Evolutionary conservation across 2,888 invertebrate species (phyloP).

Genomic region (Xestobium rufovillosum): DNA sequence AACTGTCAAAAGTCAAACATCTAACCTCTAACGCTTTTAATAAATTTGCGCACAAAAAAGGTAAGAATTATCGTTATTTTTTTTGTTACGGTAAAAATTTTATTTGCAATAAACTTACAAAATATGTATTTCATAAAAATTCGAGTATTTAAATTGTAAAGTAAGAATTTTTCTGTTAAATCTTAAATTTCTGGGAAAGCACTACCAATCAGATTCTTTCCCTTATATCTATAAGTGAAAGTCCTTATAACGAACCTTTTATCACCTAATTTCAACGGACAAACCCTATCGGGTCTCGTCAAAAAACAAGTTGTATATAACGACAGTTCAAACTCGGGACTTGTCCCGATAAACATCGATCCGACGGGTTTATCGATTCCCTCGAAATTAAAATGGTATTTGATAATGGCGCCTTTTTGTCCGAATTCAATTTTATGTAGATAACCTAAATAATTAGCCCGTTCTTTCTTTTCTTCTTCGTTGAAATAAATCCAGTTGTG

Average conservation of each 20-base stretch:
- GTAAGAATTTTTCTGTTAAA: too few relatives aligned
- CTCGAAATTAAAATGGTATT: conserved; percentile 64
- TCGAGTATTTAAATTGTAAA: too few relatives aligned
- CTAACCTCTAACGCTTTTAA: too few relatives aligned
- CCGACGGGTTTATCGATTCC: conserved; percentile 69
- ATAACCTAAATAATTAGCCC: conserved; percentile 73
- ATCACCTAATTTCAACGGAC: conserved; percentile 65
- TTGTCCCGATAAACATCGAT: conserved; percentile 73
- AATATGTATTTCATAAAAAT: too few relatives aligned
- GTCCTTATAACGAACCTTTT: conserved; percentile 67
- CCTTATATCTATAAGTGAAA: conserved; percentile 62
- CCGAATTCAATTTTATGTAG: conserved; percentile 62
- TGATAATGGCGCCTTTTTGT: conserved; percentile 70
- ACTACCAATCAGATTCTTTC: conserved; percentile 72
- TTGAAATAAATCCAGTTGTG: conserved; percentile 89
- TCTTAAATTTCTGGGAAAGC: conserved; percentile 70
- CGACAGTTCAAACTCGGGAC: conserved; percentile 87
- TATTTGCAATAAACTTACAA: too few relatives aligned
- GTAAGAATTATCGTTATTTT: too few relatives aligned
- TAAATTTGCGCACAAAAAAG: too few relatives aligned
- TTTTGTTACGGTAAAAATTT: too few relatives aligned
- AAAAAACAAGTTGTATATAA: conserved; percentile 83
- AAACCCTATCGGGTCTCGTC: conserved; percentile 63
- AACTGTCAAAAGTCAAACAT: too few relatives aligned
- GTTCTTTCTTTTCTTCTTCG: conserved; percentile 63